These are phyloP conservation scores for Solen grandis DNA, from an alignment of 1,140 invertebrate genomes.

Conservation along the genomic window DNA sequence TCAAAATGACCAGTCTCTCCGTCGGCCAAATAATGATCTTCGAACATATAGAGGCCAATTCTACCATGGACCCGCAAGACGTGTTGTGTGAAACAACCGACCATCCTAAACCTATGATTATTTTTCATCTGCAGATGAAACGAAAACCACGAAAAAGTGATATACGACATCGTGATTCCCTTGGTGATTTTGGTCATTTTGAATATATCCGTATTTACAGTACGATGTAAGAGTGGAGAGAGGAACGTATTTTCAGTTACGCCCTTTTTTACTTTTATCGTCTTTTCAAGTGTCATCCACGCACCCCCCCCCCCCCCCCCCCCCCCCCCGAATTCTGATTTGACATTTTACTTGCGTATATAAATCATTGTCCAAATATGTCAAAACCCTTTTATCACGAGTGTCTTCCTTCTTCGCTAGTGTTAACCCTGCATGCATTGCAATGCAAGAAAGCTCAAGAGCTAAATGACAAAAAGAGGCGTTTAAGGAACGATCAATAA, in stretches of 20 bases:
- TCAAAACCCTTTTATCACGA: neutral
- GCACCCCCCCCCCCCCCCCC: too few species aligned
- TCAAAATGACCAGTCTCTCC: neutral
- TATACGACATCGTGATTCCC: neutral
- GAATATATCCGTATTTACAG: conserved; percentile 5
- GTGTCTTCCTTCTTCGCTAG: neutral
- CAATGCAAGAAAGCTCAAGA: too few species aligned
- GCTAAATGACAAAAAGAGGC: too few species aligned
- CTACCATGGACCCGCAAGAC: conserved; percentile 2
- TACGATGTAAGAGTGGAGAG: conserved; percentile 15
- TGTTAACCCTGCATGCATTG: too few species aligned
- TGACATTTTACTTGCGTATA: neutral
- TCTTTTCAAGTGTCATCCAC: neutral
- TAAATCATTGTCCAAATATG: neutral
- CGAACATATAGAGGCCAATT: conserved; percentile 3
- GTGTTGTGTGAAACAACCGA: neutral
- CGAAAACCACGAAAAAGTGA: neutral
- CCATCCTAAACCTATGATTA: neutral
- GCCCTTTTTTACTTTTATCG: neutral
- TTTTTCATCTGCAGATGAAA: conserved; percentile 19
- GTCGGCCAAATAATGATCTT: neutral
- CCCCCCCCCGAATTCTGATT: neutral
- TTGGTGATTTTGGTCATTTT: neutral
- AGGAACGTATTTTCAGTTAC: neutral
- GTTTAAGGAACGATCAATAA: too few species aligned